phyloP scores from a whole-genome alignment of 2,888 invertebrate genomes.

The Nephrotoma guestfalica region DNA sequence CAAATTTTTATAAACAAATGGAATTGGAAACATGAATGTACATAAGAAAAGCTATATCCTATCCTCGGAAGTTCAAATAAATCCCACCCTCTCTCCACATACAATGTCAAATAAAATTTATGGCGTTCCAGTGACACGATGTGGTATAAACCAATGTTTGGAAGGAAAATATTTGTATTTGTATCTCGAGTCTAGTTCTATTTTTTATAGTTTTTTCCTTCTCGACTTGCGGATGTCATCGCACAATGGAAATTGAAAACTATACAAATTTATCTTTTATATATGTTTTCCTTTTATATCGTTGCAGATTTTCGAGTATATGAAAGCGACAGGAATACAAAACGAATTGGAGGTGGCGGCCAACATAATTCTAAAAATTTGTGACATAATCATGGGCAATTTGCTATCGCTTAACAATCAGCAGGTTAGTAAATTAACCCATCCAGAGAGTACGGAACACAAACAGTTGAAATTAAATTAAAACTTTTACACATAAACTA shows the following conservation, averaged over 20 bases:
- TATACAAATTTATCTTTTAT: background rate
- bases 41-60: background rate
- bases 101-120: background rate
- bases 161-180: background rate
- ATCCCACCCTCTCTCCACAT: background rate
- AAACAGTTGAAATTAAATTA: no score
- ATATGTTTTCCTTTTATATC: background rate
- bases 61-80: background rate
- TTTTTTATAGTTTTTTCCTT: background rate
- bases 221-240: background rate
- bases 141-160: background rate
- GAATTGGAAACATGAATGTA: no score
- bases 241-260: background rate
- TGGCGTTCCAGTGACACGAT: background rate
- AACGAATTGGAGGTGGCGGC: slow-evolving; percentile 38
- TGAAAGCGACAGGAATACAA: slow-evolving; percentile 29
- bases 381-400: slow-evolving; percentile 49
- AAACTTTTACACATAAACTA: no score
- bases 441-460: no score
- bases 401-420: slow-evolving; percentile 55
- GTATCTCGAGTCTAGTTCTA: background rate
- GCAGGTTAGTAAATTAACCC: slow-evolving; percentile 38
- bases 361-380: slow-evolving; percentile 42
- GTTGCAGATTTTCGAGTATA: slow-evolving; percentile 29
- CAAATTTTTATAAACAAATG: no score